Evolutionary conservation across 2,797 vertebrate species (phyloP).

Genomic region (Phalloptychus januarius): DNA sequence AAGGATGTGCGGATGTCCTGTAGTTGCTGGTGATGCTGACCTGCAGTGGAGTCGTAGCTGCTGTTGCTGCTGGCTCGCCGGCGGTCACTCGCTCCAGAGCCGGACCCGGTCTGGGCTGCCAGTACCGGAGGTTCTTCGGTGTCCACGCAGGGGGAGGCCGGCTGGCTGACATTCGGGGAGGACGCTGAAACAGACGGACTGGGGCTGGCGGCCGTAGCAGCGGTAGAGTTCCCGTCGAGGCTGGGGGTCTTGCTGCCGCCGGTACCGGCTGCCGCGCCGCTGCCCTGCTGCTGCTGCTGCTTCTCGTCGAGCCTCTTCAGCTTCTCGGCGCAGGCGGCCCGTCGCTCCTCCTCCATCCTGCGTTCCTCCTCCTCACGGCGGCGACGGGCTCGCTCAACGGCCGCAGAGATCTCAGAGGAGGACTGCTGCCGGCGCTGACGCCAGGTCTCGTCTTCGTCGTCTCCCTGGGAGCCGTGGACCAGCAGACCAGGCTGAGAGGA

Average conservation of each 20-base stretch:
- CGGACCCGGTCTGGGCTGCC: constrained; percentile 52
- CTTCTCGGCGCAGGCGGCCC: constrained; percentile 93
- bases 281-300: constrained; percentile 81
- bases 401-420: constrained; percentile 89
- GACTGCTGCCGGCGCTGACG: constrained; percentile 92
- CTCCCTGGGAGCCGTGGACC: constrained; percentile 74
- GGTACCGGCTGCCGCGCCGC: constrained; percentile 37
- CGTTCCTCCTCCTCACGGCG: constrained; percentile 92
- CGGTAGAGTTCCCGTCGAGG: constrained; percentile 75
- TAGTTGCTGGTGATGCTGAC: constrained; percentile 58
- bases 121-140: constrained; percentile 75
- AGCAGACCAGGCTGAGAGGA: constrained; percentile 62
- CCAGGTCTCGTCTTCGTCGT: constrained; percentile 95
- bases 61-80: constrained; percentile 86
- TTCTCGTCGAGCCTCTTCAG: constrained; percentile 94
- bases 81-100: constrained; percentile 62
- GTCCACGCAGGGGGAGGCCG: constrained; percentile 82
- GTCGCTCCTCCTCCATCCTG: constrained; percentile 92
- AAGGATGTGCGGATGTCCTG: too few species aligned
- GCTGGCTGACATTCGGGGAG: constrained; percentile 81
- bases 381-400: constrained; percentile 89
- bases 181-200: constrained; percentile 78
- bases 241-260: constrained; percentile 74
- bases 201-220: constrained; percentile 73
- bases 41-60: constrained; percentile 86